A percentile compares a stretch with the other conserved stretches of the same genome.
Conservation (phyloP, 2,797 vertebrate species). For the Molossus molossus region DNA sequence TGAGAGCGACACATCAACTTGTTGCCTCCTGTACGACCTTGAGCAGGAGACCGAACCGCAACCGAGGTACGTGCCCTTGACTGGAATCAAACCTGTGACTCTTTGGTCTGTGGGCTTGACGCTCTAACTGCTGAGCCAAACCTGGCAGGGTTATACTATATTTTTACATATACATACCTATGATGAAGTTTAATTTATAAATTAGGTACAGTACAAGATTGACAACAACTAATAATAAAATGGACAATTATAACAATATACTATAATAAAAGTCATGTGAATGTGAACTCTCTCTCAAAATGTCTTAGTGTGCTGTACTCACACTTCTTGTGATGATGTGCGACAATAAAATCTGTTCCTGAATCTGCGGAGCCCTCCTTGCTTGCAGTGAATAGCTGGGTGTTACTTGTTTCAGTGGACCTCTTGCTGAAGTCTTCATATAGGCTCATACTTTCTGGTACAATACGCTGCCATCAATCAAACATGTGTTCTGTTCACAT, state of each 20-base stretch:
- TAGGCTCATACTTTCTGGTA: background rate
- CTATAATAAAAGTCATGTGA: background rate
- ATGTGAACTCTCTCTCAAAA: background rate
- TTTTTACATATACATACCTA: background rate
- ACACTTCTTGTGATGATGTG: background rate
- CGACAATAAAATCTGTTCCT: background rate
- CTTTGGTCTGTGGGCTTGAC: too few relatives aligned
- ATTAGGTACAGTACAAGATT: background rate
- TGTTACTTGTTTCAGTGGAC: background rate
- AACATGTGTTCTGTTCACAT: background rate
- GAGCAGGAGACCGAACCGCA: too few relatives aligned
- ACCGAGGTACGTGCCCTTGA: too few relatives aligned
- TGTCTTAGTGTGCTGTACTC: background rate
- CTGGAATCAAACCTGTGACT: too few relatives aligned
- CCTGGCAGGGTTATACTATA: too few relatives aligned
- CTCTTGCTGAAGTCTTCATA: background rate
- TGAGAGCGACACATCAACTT: too few relatives aligned
- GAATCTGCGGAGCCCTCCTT: background rate
- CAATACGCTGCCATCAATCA: background rate
- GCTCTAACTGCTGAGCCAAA: too few relatives aligned
- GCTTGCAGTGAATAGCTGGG: background rate
- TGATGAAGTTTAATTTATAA: background rate
- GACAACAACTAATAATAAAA: background rate
- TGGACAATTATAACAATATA: background rate
- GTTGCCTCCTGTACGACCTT: too few relatives aligned